Conservation (phyloP, 2,113 vertebrate genomes). For the Podarcis cretensis region DNA sequence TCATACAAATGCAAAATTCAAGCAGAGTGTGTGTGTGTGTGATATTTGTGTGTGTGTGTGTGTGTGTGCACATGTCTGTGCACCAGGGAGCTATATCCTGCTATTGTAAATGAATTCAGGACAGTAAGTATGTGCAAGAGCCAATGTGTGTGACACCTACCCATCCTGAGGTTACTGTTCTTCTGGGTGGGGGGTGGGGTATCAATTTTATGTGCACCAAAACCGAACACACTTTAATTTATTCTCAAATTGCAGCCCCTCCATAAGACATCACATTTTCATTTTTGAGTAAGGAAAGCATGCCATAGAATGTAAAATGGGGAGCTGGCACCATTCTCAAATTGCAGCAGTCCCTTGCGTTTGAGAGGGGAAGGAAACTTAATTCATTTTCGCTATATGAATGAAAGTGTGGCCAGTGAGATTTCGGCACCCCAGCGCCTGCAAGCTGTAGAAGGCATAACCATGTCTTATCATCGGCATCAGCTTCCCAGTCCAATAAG, state of each 20-base stretch:
- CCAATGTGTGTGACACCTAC: background rate
- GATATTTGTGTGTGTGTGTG: no score
- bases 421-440: background rate
- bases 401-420: background rate
- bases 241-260: background rate
- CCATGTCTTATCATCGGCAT: background rate
- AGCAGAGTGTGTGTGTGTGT: no score
- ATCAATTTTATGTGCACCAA: background rate
- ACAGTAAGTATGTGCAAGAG: background rate
- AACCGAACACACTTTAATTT: background rate
- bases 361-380: background rate
- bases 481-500: background rate
- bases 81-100: background rate
- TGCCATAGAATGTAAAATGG: background rate
- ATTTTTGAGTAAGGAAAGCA: background rate
- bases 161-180: background rate
- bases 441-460: background rate
- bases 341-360: background rate
- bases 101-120: slow-evolving; percentile 43
- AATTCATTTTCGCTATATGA: slow-evolving; percentile 13
- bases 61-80: no score
- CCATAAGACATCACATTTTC: background rate
- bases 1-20: no score
- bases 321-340: background rate
- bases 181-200: background rate